phyloP scores from a whole-genome alignment of 2,797 vertebrate species.

The Meda fulgida region DNA sequence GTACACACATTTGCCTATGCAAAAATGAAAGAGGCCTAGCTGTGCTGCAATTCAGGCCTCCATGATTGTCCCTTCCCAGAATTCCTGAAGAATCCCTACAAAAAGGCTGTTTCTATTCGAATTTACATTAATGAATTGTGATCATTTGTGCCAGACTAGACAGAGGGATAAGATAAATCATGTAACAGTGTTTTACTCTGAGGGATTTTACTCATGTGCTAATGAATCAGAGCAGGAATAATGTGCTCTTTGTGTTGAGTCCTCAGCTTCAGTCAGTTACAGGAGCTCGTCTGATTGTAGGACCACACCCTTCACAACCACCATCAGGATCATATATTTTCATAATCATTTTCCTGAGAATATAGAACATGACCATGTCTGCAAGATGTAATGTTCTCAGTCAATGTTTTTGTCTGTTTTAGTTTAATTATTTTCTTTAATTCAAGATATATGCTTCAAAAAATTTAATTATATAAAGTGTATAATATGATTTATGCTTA shows the following conservation, averaged over 20 bases:
- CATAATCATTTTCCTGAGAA: background rate
- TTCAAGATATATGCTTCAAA: background rate
- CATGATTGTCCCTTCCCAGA: background rate
- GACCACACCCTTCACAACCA: slow-evolving; percentile 30
- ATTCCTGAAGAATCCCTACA: background rate
- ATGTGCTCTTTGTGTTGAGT: slow-evolving; percentile 25
- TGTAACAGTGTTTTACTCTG: slow-evolving; percentile 1
- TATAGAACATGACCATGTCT: too few species aligned
- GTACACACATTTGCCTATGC: background rate
- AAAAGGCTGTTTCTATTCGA: background rate
- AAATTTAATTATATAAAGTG: too few species aligned
- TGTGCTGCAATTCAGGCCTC: background rate
- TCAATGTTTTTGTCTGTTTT: background rate
- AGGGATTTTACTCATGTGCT: background rate
- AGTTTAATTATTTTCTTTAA: background rate
- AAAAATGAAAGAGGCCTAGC: background rate
- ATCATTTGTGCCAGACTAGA: background rate
- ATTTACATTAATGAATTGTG: background rate
- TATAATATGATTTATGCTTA: background rate
- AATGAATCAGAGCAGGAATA: slow-evolving; percentile 24
- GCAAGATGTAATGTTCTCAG: background rate
- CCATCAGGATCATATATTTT: background rate
- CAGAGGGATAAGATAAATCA: background rate
- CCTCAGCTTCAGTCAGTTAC: background rate
- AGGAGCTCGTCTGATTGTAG: slow-evolving; percentile 1